Conservation (phyloP, 2,888 invertebrate genomes). For the Muscina levida region DNA sequence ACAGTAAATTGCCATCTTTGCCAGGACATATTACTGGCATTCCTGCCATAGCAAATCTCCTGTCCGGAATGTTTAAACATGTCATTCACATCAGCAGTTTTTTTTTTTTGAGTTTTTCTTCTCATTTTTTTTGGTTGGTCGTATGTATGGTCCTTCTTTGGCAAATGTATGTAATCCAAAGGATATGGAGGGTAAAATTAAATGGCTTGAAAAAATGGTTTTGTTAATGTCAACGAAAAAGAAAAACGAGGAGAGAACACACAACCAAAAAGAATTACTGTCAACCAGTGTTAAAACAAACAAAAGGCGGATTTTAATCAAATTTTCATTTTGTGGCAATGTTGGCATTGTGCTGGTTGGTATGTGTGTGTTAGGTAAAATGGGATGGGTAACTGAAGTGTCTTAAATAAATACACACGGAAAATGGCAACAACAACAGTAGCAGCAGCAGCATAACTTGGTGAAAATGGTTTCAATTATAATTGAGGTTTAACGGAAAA, state of each 20-base stretch:
- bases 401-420: no score
- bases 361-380: no score
- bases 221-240: not conserved
- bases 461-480: no score
- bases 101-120: no score
- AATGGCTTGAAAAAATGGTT: not conserved
- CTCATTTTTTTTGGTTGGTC: not conserved
- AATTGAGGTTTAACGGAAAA: no score
- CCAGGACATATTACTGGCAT: constrained; percentile 1
- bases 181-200: constrained; percentile 32
- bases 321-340: constrained; percentile 60
- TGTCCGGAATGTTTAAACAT: constrained; percentile 48
- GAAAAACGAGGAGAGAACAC: not conserved
- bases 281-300: constrained; percentile 46
- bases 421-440: no score
- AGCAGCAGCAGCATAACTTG: no score
- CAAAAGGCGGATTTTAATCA: constrained; percentile 55
- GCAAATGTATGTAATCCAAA: constrained; percentile 12
- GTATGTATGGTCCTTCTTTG: not conserved
- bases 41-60: not conserved
- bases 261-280: not conserved
- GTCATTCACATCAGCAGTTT: constrained; percentile 50
- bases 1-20: not conserved
- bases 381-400: no score
- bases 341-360: constrained; percentile 15